A percentile compares a stretch with the other conserved stretches of the same genome.
phyloP scores from a whole-genome alignment of 2,888 invertebrate species.

The Pammene aurita region DNA sequence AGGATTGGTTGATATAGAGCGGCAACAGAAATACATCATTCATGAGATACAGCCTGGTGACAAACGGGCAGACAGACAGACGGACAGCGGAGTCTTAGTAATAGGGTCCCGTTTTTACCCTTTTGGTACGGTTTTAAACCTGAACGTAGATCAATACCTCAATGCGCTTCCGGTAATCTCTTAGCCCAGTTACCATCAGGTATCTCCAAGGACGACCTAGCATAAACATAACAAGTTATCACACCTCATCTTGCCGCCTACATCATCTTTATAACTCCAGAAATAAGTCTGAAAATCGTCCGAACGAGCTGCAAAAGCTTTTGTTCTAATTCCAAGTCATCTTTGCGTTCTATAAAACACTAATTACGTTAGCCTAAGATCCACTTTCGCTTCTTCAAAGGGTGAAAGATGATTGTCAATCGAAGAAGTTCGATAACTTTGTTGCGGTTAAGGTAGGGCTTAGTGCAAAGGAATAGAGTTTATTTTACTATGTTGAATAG shows the following conservation, averaged over 20 bases:
- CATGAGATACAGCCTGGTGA: too few species aligned
- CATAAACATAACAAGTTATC: slow-evolving; percentile 17
- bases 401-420: background rate
- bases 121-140: too few species aligned
- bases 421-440: background rate
- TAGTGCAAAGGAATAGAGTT: background rate
- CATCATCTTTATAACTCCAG: background rate
- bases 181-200: slow-evolving; percentile 26
- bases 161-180: slow-evolving; percentile 34
- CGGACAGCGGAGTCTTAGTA: too few species aligned
- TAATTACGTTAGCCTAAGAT: background rate
- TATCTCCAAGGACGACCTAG: slow-evolving; percentile 32
- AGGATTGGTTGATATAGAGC: too few species aligned
- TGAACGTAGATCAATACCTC: too few species aligned
- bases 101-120: too few species aligned
- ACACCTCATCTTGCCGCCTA: background rate
- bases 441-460: background rate
- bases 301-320: background rate
- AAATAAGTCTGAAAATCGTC: slow-evolving; percentile 7
- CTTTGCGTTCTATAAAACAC: background rate
- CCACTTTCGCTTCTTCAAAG: background rate
- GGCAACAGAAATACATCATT: too few species aligned
- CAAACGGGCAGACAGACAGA: too few species aligned
- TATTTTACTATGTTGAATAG: background rate
- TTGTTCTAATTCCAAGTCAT: background rate